Base-by-base conservation (phyloP, 1,140 invertebrate species). In the Heliconius melpomene region DNA sequence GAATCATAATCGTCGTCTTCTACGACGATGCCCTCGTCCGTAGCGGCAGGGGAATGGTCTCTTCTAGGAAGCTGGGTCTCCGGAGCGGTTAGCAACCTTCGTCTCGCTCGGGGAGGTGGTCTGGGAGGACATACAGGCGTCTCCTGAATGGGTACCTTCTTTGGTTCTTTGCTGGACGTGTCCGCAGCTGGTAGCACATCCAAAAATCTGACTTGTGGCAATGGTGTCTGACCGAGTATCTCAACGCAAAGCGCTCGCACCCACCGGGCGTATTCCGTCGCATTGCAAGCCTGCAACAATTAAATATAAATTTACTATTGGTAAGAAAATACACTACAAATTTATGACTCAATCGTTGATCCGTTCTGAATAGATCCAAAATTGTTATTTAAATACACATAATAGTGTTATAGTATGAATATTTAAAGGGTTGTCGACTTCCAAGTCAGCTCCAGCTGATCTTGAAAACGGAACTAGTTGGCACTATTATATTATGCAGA, bases 1-100 rank as follows among this genome's bases (percentile, higher is more conserved):
- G 93, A 94, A 90, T 94, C 93, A 89, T 93, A 94, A 87, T 94
- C 93, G 93, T 94, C 91, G 91, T 94, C 91, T 87, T 94, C 93
- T 83, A 94, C 93, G 91, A 94, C 93, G 89, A 94, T 94, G 89
- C 93, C 93, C 89, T 94, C 93, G 82, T 94, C 93, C 82, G 93
- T 93, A 73, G 91, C 93, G 78, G 91, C 91, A 74, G 93, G 93
- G 13, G 93, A 94, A 79, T 93, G 93, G 77, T 94, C 93, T 76
- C 93, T 83, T 26, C 87, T 84, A 80, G 90, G 87, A 66, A 93
- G 82, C 79, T 87, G 86, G n/a, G 93, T 94, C 83, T 93, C 93
- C 7, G 89, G 83, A 9, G 90, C 86, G 23, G 91, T 90, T 36
- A 93, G 80, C 73, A 94, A 83, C 85, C 93, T 90, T 75, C 93